A percentile compares a stretch with the other conserved stretches of the same genome.
phyloP scores from a whole-genome alignment of 2,113 vertebrate genomes.

The Catharus minimus region DNA sequence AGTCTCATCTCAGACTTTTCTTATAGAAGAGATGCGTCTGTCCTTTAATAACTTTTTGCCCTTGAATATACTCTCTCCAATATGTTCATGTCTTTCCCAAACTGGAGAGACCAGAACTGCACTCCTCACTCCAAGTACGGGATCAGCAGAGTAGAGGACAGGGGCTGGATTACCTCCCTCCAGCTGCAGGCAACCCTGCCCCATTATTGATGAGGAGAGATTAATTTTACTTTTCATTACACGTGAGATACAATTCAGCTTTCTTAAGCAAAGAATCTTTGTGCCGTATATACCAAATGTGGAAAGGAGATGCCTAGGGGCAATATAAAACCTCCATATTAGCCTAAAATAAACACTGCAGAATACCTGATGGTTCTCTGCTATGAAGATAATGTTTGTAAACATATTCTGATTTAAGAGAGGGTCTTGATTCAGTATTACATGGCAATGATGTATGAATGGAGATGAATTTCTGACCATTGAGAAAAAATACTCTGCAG shows the following conservation, averaged over 20 bases:
- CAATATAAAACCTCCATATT: neutral
- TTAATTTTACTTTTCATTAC: neutral
- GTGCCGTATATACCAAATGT: neutral
- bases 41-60: neutral
- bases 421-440: neutral
- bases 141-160: neutral
- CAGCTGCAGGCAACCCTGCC: neutral
- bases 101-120: neutral
- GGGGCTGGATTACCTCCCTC: neutral
- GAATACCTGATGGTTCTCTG: neutral
- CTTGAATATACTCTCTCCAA: neutral
- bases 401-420: neutral
- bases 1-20: neutral
- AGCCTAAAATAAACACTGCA: neutral
- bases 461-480: neutral
- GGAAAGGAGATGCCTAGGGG: neutral
- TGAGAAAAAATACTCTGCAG: neutral
- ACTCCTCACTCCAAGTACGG: neutral
- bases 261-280: neutral
- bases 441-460: neutral
- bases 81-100: neutral
- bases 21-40: neutral
- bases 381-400: neutral
- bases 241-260: neutral
- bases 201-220: neutral